Conservation (phyloP, 2,888 invertebrate genomes). For the Eristalis arbustorum region DNA sequence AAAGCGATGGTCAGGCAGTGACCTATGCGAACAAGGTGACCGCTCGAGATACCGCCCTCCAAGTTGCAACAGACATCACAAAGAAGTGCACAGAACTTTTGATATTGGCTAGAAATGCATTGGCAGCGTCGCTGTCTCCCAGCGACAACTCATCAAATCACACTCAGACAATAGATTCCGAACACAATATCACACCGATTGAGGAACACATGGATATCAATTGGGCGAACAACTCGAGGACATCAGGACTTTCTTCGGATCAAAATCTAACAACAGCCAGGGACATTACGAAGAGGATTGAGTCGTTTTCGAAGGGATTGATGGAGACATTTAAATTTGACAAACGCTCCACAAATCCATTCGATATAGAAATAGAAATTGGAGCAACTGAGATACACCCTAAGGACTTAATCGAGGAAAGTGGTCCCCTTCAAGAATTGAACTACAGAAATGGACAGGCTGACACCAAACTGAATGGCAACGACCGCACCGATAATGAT, state of each 20-base stretch:
- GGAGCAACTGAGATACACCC: slow-evolving; percentile 80
- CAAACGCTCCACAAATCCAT: slow-evolving; percentile 80
- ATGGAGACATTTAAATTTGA: slow-evolving; percentile 80
- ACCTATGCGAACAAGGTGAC: slow-evolving; percentile 76
- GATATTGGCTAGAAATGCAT: slow-evolving; percentile 87
- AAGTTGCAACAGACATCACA: slow-evolving; percentile 90
- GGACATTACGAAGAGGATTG: slow-evolving; percentile 80
- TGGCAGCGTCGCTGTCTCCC: slow-evolving; percentile 81
- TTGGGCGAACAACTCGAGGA: slow-evolving; percentile 79
- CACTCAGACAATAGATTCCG: slow-evolving; percentile 80
- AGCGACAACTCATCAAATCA: slow-evolving; percentile 82
- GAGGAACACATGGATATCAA: slow-evolving; percentile 80
- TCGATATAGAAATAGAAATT: slow-evolving; percentile 80
- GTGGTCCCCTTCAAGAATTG: slow-evolving; percentile 75
- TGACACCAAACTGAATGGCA: slow-evolving; percentile 78
- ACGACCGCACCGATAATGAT: slow-evolving; percentile 78
- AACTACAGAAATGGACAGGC: slow-evolving; percentile 77
- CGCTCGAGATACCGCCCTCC: slow-evolving; percentile 81
- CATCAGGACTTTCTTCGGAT: slow-evolving; percentile 77
- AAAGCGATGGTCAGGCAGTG: slow-evolving; percentile 74
- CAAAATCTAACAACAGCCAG: slow-evolving; percentile 78
- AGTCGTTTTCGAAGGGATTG: slow-evolving; percentile 80
- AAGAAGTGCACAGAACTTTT: slow-evolving; percentile 89
- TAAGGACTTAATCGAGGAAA: slow-evolving; percentile 78
- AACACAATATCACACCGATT: slow-evolving; percentile 80